phyloP scores from a whole-genome alignment of 2,113 vertebrate species.

The Callipepla squamata region DNA sequence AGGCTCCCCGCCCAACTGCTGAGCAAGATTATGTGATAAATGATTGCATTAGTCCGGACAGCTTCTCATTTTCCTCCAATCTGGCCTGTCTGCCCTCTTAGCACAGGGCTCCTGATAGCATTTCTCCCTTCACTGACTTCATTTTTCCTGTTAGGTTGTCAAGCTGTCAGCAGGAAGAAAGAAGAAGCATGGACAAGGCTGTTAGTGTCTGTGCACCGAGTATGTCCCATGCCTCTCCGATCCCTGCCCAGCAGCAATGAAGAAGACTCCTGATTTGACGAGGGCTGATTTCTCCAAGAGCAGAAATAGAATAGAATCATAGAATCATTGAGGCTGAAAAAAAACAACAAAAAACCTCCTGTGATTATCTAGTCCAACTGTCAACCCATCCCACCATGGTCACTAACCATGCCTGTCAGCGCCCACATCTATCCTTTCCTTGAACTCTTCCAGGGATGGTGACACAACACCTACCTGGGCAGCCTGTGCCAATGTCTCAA shows the following conservation, averaged over 20 bases:
- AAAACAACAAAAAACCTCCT: too few species aligned
- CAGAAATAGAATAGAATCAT: not conserved
- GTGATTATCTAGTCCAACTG: too few species aligned
- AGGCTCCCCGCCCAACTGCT: constrained; percentile 24
- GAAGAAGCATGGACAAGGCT: constrained; percentile 34
- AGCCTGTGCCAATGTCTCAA: too few species aligned
- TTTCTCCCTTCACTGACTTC: constrained; percentile 75
- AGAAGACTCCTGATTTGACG: not conserved
- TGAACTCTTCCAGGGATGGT: too few species aligned
- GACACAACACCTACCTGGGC: too few species aligned
- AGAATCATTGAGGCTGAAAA: too few species aligned
- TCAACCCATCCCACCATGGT: too few species aligned
- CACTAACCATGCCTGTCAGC: too few species aligned
- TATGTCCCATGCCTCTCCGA: not conserved
- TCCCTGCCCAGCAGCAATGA: not conserved
- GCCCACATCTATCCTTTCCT: too few species aligned
- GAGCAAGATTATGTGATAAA: constrained; percentile 75
- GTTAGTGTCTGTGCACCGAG: not conserved
- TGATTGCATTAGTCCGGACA: constrained; percentile 76
- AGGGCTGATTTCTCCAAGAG: not conserved
- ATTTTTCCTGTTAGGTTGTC: constrained; percentile 73
- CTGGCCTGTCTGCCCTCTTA: constrained; percentile 78
- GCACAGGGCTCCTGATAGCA: constrained; percentile 72
- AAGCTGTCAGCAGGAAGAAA: constrained; percentile 67
- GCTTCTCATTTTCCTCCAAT: constrained; percentile 76